Percentiles rank a stretch among this genome's conserved stretches.
phyloP scores from a whole-genome alignment of 2,888 invertebrate species.

The Abscondita cerata region DNA sequence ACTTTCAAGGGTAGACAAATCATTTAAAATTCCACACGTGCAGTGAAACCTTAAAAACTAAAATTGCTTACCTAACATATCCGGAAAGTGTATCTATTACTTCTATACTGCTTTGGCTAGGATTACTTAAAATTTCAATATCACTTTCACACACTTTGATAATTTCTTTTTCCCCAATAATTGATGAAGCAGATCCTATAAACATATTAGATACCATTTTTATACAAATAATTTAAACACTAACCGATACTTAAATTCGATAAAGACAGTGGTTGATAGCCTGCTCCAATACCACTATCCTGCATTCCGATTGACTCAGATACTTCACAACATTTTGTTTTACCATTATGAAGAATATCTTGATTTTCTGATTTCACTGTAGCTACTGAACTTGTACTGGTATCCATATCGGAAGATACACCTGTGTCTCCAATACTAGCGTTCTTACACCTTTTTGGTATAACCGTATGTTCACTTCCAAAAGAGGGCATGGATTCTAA shows the following conservation, averaged over 20 bases:
- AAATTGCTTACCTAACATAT: constrained; percentile 23
- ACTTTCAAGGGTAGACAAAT: no score
- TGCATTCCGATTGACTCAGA: constrained; percentile 39
- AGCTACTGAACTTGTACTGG: constrained; percentile 22
- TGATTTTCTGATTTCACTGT: constrained; percentile 15
- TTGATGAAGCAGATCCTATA: constrained; percentile 42
- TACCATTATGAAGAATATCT: constrained; percentile 3
- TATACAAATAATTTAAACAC: background rate
- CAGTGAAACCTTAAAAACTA: no score
- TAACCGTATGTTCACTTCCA: constrained; percentile 41
- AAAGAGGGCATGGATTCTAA: constrained; percentile 39
- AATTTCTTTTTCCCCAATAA: constrained; percentile 22
- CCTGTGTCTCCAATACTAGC: constrained; percentile 26
- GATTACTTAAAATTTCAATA: constrained; percentile 73
- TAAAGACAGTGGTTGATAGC: constrained; percentile 37
- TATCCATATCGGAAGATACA: constrained; percentile 40
- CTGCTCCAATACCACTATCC: constrained; percentile 45
- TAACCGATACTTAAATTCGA: constrained; percentile 44
- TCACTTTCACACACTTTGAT: constrained; percentile 64
- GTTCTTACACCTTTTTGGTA: constrained; percentile 28
- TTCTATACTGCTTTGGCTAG: constrained; percentile 75
- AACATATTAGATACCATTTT: background rate
- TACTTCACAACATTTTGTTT: background rate
- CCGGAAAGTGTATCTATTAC: constrained; percentile 57
- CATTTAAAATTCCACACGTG: no score